Evolutionary conservation across 1,140 invertebrate genomes (phyloP).

Genomic region (Micrasema longulum): DNA sequence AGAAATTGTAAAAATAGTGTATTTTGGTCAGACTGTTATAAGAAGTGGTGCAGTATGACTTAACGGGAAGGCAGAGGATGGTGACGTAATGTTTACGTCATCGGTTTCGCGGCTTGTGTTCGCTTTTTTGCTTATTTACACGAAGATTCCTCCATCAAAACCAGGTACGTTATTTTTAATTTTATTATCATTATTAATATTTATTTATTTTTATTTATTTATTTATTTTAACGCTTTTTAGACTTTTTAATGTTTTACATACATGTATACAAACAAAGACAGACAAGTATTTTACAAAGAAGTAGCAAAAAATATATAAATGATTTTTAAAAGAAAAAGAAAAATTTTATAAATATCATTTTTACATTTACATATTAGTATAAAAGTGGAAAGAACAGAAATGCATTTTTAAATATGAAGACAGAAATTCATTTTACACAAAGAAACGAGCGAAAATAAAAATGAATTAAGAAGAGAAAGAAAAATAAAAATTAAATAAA

Average conservation of each 20-base stretch:
- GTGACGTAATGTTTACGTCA: slow-evolving; percentile 36
- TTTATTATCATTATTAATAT: neutral
- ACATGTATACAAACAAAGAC: no score
- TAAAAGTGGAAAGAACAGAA: no score
- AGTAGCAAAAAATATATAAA: no score
- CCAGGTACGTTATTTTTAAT: slow-evolving; percentile 14
- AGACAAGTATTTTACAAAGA: no score
- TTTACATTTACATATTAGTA: no score
- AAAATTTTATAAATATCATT: no score
- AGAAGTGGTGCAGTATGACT: neutral
- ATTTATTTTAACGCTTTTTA: neutral
- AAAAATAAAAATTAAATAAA: neutral
- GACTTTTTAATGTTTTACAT: neutral
- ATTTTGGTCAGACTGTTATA: neutral
- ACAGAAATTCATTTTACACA: no score
- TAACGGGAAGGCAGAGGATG: slow-evolving; percentile 20
- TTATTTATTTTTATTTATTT: neutral
- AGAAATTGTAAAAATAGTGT: no score
- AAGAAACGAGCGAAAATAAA: no score
- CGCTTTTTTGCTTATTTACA: slow-evolving; percentile 19
- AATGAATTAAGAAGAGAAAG: no score
- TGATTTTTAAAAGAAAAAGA: no score
- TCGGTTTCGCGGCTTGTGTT: slow-evolving; percentile 27
- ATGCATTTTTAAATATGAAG: no score
- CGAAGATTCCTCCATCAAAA: slow-evolving; percentile 28